Conservation (phyloP, 2,888 invertebrate species). For the Drosophila paramelanica region DNA sequence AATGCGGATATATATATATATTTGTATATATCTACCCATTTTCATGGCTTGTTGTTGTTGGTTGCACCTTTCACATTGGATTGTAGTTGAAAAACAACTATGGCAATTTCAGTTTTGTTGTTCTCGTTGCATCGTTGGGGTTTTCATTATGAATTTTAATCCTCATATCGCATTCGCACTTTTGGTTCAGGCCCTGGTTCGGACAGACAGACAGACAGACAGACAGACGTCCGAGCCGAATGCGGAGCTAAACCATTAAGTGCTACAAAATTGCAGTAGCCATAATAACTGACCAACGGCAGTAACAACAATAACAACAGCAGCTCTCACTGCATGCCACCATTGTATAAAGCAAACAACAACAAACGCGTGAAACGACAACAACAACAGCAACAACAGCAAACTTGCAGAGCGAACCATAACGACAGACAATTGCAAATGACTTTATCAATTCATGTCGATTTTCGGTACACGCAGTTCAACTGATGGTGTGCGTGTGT, state of each 20-base stretch:
- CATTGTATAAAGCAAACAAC: constrained; percentile 69
- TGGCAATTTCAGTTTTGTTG: constrained; percentile 46
- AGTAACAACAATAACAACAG: constrained; percentile 43
- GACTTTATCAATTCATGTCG: constrained; percentile 80
- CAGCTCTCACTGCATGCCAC: constrained; percentile 27
- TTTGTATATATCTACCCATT: background rate
- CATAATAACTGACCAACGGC: constrained; percentile 70
- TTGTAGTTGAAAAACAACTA: constrained; percentile 51
- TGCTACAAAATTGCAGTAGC: constrained; percentile 76
- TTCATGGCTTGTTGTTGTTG: no score
- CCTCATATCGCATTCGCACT: constrained; percentile 80
- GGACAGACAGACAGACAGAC: constrained; percentile 17
- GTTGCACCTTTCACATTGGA: constrained; percentile 34
- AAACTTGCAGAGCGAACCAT: constrained; percentile 45
- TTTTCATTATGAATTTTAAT: constrained; percentile 79
- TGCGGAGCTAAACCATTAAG: constrained; percentile 64
- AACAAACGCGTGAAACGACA: constrained; percentile 65
- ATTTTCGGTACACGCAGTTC: constrained; percentile 71
- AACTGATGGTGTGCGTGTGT: constrained; percentile 15
- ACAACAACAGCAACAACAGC: constrained; percentile 44
- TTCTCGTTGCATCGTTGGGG: constrained; percentile 40
- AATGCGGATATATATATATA: background rate
- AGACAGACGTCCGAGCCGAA: constrained; percentile 12
- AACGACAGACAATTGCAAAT: constrained; percentile 79
- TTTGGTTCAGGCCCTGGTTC: constrained; percentile 52